Evolutionary conservation across 2,113 vertebrate genomes (phyloP).

Genomic region (Petrocephalus zakoni): DNA sequence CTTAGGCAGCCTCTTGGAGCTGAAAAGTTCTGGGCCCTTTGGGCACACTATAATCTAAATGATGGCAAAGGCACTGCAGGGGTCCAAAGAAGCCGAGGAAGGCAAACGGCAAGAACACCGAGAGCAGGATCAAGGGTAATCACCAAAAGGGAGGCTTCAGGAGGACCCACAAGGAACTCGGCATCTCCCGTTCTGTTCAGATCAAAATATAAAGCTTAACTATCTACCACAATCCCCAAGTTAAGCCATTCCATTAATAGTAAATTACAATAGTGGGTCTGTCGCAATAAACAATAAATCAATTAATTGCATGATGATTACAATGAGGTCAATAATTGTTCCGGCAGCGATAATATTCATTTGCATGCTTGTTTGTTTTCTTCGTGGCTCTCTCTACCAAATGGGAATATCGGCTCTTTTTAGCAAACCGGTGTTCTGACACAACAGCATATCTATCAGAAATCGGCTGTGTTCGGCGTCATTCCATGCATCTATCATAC

Average conservation of each 20-base stretch:
- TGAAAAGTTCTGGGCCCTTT: not conserved
- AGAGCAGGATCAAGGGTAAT: not conserved
- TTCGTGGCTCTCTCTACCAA: no score
- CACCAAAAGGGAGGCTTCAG: not conserved
- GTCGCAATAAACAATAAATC: no score
- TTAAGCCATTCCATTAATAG: not conserved
- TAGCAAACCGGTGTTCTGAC: no score
- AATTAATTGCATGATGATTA: no score
- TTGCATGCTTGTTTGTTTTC: no score
- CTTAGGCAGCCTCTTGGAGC: not conserved
- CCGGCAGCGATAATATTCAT: no score
- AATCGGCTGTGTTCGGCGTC: no score
- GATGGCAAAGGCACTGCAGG: not conserved
- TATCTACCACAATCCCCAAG: not conserved
- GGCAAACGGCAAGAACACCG: not conserved
- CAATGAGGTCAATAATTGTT: no score
- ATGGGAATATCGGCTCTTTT: no score
- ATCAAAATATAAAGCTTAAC: not conserved
- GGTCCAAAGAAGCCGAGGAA: not conserved
- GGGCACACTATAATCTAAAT: not conserved
- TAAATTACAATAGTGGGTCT: not conserved
- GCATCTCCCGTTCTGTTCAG: not conserved
- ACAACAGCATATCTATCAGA: no score
- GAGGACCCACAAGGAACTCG: not conserved
- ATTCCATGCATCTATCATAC: no score